Conservation (phyloP, 2,888 invertebrate genomes). For the Cheilosia pagana region DNA sequence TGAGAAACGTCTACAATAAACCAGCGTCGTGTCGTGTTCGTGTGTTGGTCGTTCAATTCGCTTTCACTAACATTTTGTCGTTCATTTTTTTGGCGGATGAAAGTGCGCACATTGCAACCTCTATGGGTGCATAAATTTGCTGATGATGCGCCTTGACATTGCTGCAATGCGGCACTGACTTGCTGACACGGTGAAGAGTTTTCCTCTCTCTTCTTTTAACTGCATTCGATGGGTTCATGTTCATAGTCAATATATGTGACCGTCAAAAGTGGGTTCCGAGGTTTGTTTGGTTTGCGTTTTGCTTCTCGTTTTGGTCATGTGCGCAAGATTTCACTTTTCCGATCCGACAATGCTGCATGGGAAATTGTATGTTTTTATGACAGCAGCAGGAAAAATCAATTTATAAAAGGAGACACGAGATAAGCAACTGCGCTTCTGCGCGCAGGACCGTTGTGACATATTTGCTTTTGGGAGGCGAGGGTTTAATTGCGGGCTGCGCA, state of each 20-base stretch:
- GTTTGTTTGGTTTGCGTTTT: constrained; percentile 27
- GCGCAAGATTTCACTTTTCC: constrained; percentile 71
- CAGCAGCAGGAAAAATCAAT: constrained; percentile 47
- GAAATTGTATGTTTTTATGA: constrained; percentile 13
- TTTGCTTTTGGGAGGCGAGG: constrained; percentile 20
- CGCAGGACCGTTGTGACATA: constrained; percentile 24
- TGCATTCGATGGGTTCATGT: constrained; percentile 31
- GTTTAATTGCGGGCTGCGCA: constrained; percentile 44
- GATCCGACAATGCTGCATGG: constrained; percentile 36
- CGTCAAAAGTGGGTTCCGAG: constrained; percentile 39
- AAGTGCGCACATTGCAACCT: constrained; percentile 27
- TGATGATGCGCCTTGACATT: constrained; percentile 68
- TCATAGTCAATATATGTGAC: constrained; percentile 38
- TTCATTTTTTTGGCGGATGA: constrained; percentile 29
- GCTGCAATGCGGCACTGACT: constrained; percentile 10
- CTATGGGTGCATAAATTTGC: constrained; percentile 49
- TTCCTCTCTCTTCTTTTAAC: constrained; percentile 19
- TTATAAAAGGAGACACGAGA: constrained; percentile 14
- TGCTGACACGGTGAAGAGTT: constrained; percentile 27
- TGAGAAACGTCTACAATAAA: constrained; percentile 25
- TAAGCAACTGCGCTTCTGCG: constrained; percentile 14
- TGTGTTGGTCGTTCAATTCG: constrained; percentile 50
- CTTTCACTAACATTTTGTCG: constrained; percentile 53
- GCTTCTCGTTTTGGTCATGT: constrained; percentile 19
- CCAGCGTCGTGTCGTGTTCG: constrained; percentile 46